A percentile compares a stretch with the other conserved stretches of the same genome.
These are phyloP conservation scores for Anthoptus insignis DNA, from an alignment of 2,888 invertebrate species.

Conservation along the genomic window DNA sequence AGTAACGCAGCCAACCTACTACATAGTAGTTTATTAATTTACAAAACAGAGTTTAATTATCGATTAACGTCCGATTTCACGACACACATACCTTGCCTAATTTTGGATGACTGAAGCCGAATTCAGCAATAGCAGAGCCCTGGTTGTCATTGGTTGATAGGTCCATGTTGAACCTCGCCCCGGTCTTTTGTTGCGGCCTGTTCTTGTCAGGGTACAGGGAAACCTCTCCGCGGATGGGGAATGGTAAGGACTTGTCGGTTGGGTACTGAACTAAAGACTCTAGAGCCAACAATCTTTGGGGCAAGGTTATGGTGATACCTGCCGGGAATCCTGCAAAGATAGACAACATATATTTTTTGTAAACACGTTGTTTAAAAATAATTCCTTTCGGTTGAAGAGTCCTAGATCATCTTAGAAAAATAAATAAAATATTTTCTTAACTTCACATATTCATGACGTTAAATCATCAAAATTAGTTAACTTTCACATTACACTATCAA, in stretches of 20 bases:
- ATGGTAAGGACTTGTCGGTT: slow-evolving; percentile 75
- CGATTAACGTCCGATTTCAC: not conserved
- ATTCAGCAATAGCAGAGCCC: slow-evolving; percentile 82
- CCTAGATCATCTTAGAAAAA: too few relatives aligned
- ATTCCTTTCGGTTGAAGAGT: too few relatives aligned
- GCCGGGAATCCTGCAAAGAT: slow-evolving; percentile 57
- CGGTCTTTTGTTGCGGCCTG: slow-evolving; percentile 90
- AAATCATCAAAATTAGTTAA: too few relatives aligned
- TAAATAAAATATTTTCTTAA: too few relatives aligned
- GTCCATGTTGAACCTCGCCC: slow-evolving; percentile 85
- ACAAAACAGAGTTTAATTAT: too few relatives aligned
- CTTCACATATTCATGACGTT: too few relatives aligned
- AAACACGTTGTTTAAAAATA: too few relatives aligned
- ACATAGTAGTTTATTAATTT: not conserved
- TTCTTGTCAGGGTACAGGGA: slow-evolving; percentile 91
- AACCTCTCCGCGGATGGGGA: slow-evolving; percentile 88
- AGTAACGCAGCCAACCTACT: too few relatives aligned
- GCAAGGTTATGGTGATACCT: slow-evolving; percentile 88
- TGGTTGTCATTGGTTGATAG: slow-evolving; percentile 78
- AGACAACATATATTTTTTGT: too few relatives aligned
- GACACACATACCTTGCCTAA: slow-evolving; percentile 83
- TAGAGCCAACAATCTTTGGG: slow-evolving; percentile 89
- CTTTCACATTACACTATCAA: too few relatives aligned
- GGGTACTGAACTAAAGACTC: slow-evolving; percentile 86
- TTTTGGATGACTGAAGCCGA: slow-evolving; percentile 90